Conservation (phyloP, 2,888 invertebrate genomes). For the Mayetiola destructor region DNA sequence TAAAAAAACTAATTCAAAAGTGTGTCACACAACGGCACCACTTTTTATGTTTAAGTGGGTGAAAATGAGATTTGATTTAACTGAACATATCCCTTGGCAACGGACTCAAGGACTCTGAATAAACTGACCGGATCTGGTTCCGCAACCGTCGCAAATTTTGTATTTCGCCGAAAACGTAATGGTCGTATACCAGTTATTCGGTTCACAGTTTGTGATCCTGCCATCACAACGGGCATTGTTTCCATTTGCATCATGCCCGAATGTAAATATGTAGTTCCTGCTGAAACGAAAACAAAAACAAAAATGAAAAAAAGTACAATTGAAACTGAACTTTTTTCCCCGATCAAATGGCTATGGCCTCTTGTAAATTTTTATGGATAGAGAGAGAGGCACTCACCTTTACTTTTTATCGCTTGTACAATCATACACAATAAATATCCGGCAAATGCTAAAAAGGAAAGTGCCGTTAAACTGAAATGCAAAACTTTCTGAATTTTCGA, state of each 20-base stretch:
- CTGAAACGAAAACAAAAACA: not conserved
- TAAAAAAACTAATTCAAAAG: too few relatives aligned
- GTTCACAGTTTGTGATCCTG: not conserved
- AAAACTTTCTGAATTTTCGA: conserved; percentile 60
- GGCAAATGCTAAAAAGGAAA: conserved; percentile 72
- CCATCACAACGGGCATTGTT: conserved; percentile 20
- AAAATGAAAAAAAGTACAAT: not conserved
- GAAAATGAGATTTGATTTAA: conserved; percentile 11
- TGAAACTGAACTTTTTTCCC: not conserved
- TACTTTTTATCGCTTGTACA: conserved; percentile 57
- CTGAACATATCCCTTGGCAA: conserved; percentile 36
- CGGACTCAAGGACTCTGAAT: conserved; percentile 32
- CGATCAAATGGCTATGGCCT: not conserved
- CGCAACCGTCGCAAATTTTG: conserved; percentile 20
- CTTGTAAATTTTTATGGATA: conserved; percentile 21
- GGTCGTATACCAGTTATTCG: conserved; percentile 4
- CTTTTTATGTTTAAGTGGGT: not conserved
- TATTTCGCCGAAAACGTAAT: conserved; percentile 14
- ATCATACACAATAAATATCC: conserved; percentile 67
- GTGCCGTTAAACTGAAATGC: conserved; percentile 59
- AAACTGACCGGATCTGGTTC: conserved; percentile 29
- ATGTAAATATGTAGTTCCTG: conserved; percentile 33
- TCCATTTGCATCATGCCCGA: conserved; percentile 19
- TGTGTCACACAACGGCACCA: not conserved
- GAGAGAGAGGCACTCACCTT: conserved; percentile 34